Percentiles rank a stretch among this genome's conserved stretches.
phyloP scores from a whole-genome alignment of 2,888 invertebrate genomes.

The Aproaerema taeniolella region DNA sequence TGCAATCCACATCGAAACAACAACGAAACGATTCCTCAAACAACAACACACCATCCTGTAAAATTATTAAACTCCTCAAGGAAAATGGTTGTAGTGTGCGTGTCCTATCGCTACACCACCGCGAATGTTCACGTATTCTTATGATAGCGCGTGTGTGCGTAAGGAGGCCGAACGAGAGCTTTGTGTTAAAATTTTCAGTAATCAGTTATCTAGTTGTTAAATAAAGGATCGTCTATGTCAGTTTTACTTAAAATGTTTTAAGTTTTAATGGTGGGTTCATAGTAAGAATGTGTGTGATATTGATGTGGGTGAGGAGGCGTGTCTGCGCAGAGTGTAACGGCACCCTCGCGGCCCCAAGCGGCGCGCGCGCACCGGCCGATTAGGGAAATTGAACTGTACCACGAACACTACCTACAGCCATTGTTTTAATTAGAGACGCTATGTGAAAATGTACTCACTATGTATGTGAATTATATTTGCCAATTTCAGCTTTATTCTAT shows the following conservation, averaged over 20 bases:
- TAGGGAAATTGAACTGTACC: constrained; percentile 47
- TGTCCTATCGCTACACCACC: neutral
- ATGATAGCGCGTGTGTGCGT: constrained; percentile 31
- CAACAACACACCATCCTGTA: neutral
- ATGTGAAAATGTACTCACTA: neutral
- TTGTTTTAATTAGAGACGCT: constrained; percentile 41
- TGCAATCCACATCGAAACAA: constrained; percentile 16
- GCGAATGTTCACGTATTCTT: neutral
- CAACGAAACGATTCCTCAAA: neutral
- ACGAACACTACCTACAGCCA: constrained; percentile 32
- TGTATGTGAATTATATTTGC: too few species aligned
- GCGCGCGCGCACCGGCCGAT: constrained; percentile 43
- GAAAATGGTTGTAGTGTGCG: neutral
- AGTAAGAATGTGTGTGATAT: constrained; percentile 6
- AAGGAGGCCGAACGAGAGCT: constrained; percentile 34
- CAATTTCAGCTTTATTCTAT: too few species aligned
- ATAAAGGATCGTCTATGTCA: too few species aligned
- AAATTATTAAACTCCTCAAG: neutral
- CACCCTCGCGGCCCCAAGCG: constrained; percentile 67
- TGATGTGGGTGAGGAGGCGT: constrained; percentile 48
- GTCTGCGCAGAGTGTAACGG: constrained; percentile 39
- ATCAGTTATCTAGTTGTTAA: constrained; percentile 4
- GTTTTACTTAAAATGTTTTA: too few species aligned
- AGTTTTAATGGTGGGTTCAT: constrained; percentile 1
- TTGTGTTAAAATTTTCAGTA: constrained; percentile 42